Conservation (phyloP, 2,113 vertebrate species). For the Eptesicus fuscus region DNA sequence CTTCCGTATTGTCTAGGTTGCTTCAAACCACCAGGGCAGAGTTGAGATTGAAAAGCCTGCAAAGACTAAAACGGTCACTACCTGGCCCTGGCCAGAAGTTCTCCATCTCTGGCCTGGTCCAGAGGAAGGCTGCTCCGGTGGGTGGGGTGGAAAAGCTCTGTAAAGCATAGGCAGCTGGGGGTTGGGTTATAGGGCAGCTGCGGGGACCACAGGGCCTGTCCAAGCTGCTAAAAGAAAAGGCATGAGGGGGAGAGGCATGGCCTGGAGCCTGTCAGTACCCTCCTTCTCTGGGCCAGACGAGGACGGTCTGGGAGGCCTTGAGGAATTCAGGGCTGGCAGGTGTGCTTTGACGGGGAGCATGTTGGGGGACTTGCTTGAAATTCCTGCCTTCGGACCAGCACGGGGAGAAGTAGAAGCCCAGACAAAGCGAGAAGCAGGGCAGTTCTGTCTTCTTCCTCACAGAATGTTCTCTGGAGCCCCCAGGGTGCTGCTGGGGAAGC, state of each 20-base stretch:
- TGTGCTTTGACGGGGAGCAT: neutral
- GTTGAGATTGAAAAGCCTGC: neutral
- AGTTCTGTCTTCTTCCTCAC: neutral
- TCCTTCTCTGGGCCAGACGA: neutral
- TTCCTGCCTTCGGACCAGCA: neutral
- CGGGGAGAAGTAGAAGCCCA: neutral
- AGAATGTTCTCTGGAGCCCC: slow-evolving; percentile 18
- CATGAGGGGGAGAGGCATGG: fast-evolving
- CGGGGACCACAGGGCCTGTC: neutral
- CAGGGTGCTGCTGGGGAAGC: slow-evolving; percentile 45
- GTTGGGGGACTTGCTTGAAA: neutral
- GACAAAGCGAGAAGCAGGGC: neutral
- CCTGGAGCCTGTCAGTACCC: neutral
- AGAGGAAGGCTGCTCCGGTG: neutral
- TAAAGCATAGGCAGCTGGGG: neutral
- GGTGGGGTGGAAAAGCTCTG: neutral
- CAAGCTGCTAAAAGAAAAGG: neutral
- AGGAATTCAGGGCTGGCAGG: neutral
- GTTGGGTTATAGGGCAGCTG: neutral
- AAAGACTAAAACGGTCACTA: neutral
- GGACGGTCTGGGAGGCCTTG: too few species aligned
- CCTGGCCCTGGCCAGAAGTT: neutral
- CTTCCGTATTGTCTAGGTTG: neutral
- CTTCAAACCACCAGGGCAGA: neutral
- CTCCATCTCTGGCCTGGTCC: neutral